Evolutionary conservation across 2,797 vertebrate genomes (phyloP).

Genomic region (Naso thynnoides): DNA sequence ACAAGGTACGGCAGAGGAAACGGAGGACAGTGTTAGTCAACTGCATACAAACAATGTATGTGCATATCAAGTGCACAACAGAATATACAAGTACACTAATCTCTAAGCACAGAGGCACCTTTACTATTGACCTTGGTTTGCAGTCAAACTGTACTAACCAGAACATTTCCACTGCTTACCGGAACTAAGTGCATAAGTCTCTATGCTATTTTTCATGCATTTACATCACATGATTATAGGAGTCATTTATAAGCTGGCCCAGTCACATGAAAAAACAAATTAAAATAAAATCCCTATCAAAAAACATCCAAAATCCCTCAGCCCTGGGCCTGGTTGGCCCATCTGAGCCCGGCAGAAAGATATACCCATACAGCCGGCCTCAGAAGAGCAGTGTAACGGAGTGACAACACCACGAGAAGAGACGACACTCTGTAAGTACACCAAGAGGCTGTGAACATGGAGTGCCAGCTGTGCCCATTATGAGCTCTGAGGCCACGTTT

Average conservation of each 20-base stretch:
- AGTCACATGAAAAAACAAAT: neutral
- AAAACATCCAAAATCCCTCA: neutral
- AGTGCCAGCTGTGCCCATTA: slow-evolving; percentile 66
- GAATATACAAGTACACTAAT: neutral
- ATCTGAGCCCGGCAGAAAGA: slow-evolving; percentile 31
- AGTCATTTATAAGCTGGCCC: slow-evolving; percentile 39
- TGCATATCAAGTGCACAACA: slow-evolving; percentile 3
- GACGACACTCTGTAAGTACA: slow-evolving; percentile 6
- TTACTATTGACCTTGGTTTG: slow-evolving; percentile 31
- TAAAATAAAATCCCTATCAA: neutral
- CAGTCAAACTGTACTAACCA: slow-evolving; percentile 26
- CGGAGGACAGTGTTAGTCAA: neutral
- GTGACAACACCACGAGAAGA: slow-evolving; percentile 44
- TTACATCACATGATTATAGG: slow-evolving; percentile 28
- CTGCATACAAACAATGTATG: slow-evolving; percentile 11
- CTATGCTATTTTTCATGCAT: slow-evolving; percentile 15
- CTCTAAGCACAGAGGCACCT: neutral
- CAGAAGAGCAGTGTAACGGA: slow-evolving; percentile 38
- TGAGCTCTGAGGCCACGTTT: slow-evolving; percentile 62
- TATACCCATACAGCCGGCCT: slow-evolving; percentile 26
- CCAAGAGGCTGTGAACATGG: slow-evolving; percentile 38
- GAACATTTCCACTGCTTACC: slow-evolving; percentile 46
- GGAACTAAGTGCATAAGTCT: slow-evolving; percentile 12
- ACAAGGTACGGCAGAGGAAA: neutral
- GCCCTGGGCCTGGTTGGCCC: slow-evolving; percentile 12